Evolutionary conservation across 2,888 invertebrate genomes (phyloP), one percentile per base, ranked within the genome.

Genomic region (Alcis repandata): DNA sequence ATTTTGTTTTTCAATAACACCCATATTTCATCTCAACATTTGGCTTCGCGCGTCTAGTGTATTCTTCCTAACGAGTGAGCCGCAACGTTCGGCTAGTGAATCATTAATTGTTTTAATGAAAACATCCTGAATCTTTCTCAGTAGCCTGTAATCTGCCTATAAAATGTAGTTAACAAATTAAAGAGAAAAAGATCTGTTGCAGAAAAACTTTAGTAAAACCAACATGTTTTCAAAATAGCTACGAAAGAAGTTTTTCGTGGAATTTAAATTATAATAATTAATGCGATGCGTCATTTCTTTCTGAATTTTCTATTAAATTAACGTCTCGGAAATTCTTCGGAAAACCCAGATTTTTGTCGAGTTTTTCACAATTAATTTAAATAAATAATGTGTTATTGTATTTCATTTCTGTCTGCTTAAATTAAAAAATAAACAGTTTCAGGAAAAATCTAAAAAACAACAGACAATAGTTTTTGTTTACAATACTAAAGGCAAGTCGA

Each of bases 381-480:
- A 41, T 13, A 49, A 36, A 57, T 57, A 57, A 33, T 13, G 38
- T 22, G 52, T 52, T 38, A 49, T 43, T n/a, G n/a, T n/a, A n/a
- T n/a, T n/a, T n/a, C n/a, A n/a, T n/a, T n/a, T n/a, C n/a, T n/a
- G n/a, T n/a, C n/a, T n/a, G n/a, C n/a, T n/a, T n/a, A n/a, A n/a
- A n/a, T n/a, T n/a, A n/a, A n/a, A n/a, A n/a, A n/a, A n/a, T n/a
- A n/a, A n/a, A n/a, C n/a, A n/a, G n/a, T n/a, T n/a, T n/a, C n/a
- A n/a, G n/a, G n/a, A n/a, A n/a, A n/a, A n/a, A n/a, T n/a, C n/a
- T n/a, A n/a, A n/a, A n/a, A n/a, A n/a, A n/a, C n/a, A n/a, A n/a
- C n/a, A n/a, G n/a, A n/a, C n/a, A n/a, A n/a, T n/a, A n/a, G n/a
- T n/a, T n/a, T n/a, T n/a, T n/a, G n/a, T n/a, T n/a, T n/a, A n/a